Percentiles rank a stretch among this genome's conserved stretches.
These are phyloP conservation scores for Atta cephalotes DNA, from an alignment of 1,140 invertebrate species.

Conservation along the genomic window DNA sequence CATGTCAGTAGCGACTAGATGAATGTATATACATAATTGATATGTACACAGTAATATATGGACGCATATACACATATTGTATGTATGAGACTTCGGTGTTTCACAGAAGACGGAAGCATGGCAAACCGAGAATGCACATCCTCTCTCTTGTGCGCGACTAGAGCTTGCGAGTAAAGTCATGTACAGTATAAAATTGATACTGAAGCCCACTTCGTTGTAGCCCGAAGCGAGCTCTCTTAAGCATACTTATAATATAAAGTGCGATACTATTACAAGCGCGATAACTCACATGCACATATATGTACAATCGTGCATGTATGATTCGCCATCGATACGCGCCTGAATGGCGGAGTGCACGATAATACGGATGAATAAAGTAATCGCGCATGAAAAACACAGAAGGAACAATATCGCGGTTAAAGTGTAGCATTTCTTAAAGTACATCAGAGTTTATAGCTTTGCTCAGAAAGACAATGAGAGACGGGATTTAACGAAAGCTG, in stretches of 20 bases:
- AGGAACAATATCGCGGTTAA: conserved; percentile 50
- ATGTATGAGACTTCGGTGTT: background rate
- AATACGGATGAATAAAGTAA: conserved; percentile 16
- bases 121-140: background rate
- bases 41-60: conserved; percentile 51
- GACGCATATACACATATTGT: background rate
- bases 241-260: conserved; percentile 59
- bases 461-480: conserved; percentile 48
- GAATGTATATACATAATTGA: conserved; percentile 75
- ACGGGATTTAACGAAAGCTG: conserved; percentile 8
- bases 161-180: conserved; percentile 45
- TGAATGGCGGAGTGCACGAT: background rate
- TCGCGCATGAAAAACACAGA: conserved; percentile 10
- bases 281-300: background rate
- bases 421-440: conserved; percentile 45
- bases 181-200: conserved; percentile 62
- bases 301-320: background rate
- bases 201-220: conserved; percentile 44
- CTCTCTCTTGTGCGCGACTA: conserved; percentile 12
- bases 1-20: conserved; percentile 56
- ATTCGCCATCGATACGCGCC: background rate
- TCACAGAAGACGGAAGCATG: background rate
- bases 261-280: conserved; percentile 11
- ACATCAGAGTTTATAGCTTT: conserved; percentile 56
- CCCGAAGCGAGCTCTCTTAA: conserved; percentile 18